phyloP scores from a whole-genome alignment of 2,888 invertebrate genomes.

The Suillia variegata region DNA sequence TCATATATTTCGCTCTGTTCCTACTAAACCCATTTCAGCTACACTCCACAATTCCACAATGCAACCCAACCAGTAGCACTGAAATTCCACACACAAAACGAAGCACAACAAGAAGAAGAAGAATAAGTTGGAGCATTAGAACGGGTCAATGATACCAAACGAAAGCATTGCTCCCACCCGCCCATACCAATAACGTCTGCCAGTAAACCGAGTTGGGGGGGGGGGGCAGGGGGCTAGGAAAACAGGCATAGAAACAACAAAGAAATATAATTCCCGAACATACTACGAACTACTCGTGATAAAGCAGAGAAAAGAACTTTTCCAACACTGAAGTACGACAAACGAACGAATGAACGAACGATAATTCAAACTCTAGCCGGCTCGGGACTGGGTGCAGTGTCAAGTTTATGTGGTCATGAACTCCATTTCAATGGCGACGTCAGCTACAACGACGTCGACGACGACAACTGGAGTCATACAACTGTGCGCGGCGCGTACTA shows the following conservation, averaged over 20 bases:
- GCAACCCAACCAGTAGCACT: too few relatives aligned
- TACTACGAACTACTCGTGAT: too few relatives aligned
- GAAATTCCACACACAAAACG: too few relatives aligned
- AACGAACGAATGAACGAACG: too few relatives aligned
- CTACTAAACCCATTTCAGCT: not conserved
- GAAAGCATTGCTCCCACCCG: not conserved
- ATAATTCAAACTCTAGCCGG: slow-evolving; percentile 4
- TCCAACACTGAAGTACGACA: too few relatives aligned
- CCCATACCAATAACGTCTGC: not conserved
- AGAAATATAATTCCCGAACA: too few relatives aligned
- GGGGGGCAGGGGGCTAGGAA: too few relatives aligned
- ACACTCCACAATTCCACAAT: not conserved
- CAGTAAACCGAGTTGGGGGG: not conserved
- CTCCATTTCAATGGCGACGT: slow-evolving; percentile 37
- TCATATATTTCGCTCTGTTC: not conserved
- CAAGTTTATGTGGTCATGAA: slow-evolving; percentile 56
- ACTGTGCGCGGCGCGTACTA: too few relatives aligned
- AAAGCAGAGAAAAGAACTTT: too few relatives aligned
- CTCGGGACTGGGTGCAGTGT: too few relatives aligned
- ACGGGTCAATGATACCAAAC: slow-evolving; percentile 50
- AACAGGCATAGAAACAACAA: too few relatives aligned
- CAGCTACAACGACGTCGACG: not conserved
- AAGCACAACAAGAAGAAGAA: not conserved
- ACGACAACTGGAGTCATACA: too few relatives aligned
- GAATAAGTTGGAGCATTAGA: slow-evolving; percentile 16